phyloP scores from a whole-genome alignment of 2,797 vertebrate genomes.

The Etheostoma perlongum region DNA sequence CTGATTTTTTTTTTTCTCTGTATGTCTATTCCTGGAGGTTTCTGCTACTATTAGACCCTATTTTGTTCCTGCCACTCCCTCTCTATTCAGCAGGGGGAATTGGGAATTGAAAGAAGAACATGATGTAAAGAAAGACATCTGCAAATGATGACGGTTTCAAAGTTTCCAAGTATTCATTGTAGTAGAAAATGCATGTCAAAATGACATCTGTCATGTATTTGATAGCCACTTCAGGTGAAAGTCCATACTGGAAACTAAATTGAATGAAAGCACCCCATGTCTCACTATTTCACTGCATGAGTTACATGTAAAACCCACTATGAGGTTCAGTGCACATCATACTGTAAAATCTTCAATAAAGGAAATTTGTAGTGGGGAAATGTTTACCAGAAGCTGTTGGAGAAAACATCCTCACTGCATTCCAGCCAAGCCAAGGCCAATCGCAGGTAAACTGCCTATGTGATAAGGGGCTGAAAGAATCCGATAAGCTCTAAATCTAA shows the following conservation, averaged over 20 bases:
- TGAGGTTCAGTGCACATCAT: slow-evolving; percentile 6
- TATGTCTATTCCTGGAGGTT: slow-evolving; percentile 34
- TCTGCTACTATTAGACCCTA: slow-evolving; percentile 29
- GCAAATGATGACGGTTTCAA: slow-evolving; percentile 35
- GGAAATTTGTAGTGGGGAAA: slow-evolving; percentile 51
- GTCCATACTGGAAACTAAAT: slow-evolving; percentile 19
- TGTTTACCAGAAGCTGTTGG: slow-evolving; percentile 58
- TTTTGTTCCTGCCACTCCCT: slow-evolving; percentile 36
- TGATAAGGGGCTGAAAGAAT: slow-evolving; percentile 77
- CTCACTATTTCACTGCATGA: slow-evolving; percentile 6
- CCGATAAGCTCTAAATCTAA: slow-evolving; percentile 81
- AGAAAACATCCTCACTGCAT: slow-evolving; percentile 54
- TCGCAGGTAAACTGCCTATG: slow-evolving; percentile 59
- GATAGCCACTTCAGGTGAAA: slow-evolving; percentile 31
- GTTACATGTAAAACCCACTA: slow-evolving; percentile 12
- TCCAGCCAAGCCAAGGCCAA: slow-evolving; percentile 58
- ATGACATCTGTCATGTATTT: slow-evolving; percentile 36
- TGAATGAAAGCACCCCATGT: slow-evolving; percentile 16
- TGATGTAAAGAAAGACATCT: slow-evolving; percentile 36
- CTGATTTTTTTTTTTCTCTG: slow-evolving; percentile 37
- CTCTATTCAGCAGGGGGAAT: slow-evolving; percentile 49
- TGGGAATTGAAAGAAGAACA: slow-evolving; percentile 28
- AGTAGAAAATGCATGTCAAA: slow-evolving; percentile 43
- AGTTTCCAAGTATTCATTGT: slow-evolving; percentile 44
- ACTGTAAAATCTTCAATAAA: slow-evolving; percentile 25